Evolutionary conservation across 2,888 invertebrate genomes (phyloP).

Genomic region (Odontothrips loti): DNA sequence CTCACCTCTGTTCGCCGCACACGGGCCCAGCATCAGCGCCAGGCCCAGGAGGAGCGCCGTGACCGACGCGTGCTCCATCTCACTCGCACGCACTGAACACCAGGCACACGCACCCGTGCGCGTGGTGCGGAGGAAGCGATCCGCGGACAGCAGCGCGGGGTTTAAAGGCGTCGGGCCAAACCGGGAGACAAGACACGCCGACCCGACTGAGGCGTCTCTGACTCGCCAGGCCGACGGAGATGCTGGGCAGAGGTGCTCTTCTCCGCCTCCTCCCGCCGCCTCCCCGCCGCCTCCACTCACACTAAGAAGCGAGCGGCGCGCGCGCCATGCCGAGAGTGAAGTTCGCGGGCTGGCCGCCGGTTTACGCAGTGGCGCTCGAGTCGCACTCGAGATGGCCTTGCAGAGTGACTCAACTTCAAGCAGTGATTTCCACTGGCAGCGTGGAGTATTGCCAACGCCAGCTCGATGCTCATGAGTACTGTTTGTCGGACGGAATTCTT

Average conservation of each 20-base stretch:
- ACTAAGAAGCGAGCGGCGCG: neutral
- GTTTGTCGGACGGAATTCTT: too few species aligned
- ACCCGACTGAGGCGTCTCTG: neutral
- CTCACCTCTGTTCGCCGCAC: slow-evolving; percentile 77
- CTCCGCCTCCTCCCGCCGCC: slow-evolving; percentile 27
- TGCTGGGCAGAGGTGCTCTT: slow-evolving; percentile 25
- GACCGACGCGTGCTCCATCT: slow-evolving; percentile 15
- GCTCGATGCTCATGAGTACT: neutral
- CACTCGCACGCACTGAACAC: slow-evolving; percentile 26
- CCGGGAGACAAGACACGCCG: neutral
- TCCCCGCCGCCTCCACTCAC: neutral
- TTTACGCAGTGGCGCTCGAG: neutral
- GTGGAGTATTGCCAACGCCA: neutral
- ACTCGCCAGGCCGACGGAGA: slow-evolving; percentile 14
- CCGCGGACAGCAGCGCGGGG: too few species aligned
- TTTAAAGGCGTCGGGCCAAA: too few species aligned
- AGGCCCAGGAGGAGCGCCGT: slow-evolving; percentile 30
- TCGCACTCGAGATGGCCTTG: neutral
- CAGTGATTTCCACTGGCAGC: neutral
- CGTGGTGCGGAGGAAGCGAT: neutral
- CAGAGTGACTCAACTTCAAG: neutral
- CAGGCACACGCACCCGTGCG: too few species aligned
- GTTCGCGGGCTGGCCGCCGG: neutral
- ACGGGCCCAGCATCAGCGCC: slow-evolving; percentile 62
- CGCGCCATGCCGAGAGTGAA: neutral